A percentile compares a stretch with the other conserved stretches of the same genome.
Conservation (phyloP, 2,797 vertebrate genomes). For the Pteropus rufus region DNA sequence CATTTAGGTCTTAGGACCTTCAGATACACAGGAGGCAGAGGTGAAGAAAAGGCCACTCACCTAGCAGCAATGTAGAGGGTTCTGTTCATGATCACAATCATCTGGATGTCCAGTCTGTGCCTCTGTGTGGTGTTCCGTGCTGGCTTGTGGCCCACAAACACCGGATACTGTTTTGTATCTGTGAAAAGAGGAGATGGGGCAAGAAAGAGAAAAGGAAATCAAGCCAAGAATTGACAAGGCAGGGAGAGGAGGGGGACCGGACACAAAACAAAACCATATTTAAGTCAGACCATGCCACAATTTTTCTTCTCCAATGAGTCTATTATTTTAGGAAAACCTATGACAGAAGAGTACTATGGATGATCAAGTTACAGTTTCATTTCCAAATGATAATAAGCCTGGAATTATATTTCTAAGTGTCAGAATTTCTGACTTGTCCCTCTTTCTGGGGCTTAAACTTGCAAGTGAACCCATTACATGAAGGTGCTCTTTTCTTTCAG, state of each 20-base stretch:
- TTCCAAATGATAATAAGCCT: slow-evolving; percentile 51
- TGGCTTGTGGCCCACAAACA: slow-evolving; percentile 98
- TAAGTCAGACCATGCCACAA: background rate
- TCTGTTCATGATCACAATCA: slow-evolving; percentile 95
- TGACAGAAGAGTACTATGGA: background rate
- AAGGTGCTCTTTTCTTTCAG: slow-evolving; percentile 68
- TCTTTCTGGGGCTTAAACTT: slow-evolving; percentile 59
- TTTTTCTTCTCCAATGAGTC: background rate
- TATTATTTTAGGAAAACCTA: background rate
- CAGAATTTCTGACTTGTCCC: slow-evolving; percentile 14
- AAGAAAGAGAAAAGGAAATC: slow-evolving; percentile 31
- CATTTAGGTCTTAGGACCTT: background rate
- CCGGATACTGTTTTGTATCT: slow-evolving; percentile 99
- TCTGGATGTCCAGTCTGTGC: slow-evolving; percentile 97
- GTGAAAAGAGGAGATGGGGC: slow-evolving; percentile 71
- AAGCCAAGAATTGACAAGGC: slow-evolving; percentile 48
- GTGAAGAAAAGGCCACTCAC: slow-evolving; percentile 80
- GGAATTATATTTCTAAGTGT: slow-evolving; percentile 25
- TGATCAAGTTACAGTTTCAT: slow-evolving; percentile 45
- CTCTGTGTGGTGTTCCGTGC: slow-evolving; percentile 97
- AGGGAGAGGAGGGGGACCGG: background rate
- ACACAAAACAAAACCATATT: slow-evolving; percentile 63
- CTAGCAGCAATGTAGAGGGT: slow-evolving; percentile 96
- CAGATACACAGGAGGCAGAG: background rate
- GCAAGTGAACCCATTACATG: slow-evolving; percentile 71